Base-by-base conservation (phyloP, 2,113 vertebrate species). In the Garra rufa region DNA sequence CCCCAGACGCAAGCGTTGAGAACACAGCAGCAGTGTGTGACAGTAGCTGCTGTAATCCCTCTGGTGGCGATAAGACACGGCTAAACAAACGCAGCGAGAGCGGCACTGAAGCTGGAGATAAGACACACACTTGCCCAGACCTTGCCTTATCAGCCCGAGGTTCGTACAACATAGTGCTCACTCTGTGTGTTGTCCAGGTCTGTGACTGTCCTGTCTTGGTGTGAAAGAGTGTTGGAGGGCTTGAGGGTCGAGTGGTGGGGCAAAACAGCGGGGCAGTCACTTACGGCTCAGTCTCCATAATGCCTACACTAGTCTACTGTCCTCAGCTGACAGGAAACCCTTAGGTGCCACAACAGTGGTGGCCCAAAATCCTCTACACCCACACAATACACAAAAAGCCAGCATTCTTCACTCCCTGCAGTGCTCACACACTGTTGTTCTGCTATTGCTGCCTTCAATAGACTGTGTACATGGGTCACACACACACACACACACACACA, bases 161-260 rank as follows among this genome's bases (percentile, higher is more conserved):
- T 85, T 92, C 90, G 89, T 92, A 91, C 92, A 92, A 93, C 91
- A 91, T 90, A 90, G 88, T 88, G 90, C 90, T 90, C 91, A 91
- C 82, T 67, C 41, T 67, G 65, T 93, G 91, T 90, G 88, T 91
- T 84, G 88, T 89, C 90, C 90, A 82, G 84, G 86, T 90, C 85
- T 76, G 85, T 75, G 77, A 80, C 79, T 65, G 19, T 71, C 21
- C 76, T 78, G 59, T 70, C 38, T 41, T 43, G 17, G 48, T 55
- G 88, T 87, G 52, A 89, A 41, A 88, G 87, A 76, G 76, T 67
- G 85, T 88, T 82, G 77, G 75, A 82, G 77, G 57, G 34, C 57
- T 61, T 5, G 55, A 50, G 74, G 24, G 17, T 48, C 43, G 3
- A n/a, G 26, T 1, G 24, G 24, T 15, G 6, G 24, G 41, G 14